Evolutionary conservation across 2,113 vertebrate species (phyloP).

Genomic region (Scortum barcoo): DNA sequence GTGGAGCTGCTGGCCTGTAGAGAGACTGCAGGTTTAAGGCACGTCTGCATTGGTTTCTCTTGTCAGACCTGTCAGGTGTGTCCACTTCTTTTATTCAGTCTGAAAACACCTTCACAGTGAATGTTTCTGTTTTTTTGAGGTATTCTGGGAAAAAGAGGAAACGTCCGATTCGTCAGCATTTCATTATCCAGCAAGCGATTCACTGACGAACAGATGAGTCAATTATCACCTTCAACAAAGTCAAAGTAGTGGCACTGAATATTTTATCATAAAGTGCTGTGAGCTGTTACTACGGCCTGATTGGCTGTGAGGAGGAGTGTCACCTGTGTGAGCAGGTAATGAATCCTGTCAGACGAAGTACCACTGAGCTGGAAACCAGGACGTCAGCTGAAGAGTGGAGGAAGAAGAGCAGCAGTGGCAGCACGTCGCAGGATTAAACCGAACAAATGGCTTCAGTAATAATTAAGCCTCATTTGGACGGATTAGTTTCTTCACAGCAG

Average conservation of each 20-base stretch:
- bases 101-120: no score
- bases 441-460: constrained; percentile 20
- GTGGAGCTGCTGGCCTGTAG: no score
- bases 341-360: neutral
- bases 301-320: neutral
- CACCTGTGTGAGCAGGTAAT: neutral
- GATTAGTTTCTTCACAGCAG: constrained; percentile 43
- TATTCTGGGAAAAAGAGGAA: no score
- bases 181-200: no score
- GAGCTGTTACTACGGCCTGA: neutral
- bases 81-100: no score
- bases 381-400: neutral
- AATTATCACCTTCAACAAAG: neutral
- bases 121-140: no score
- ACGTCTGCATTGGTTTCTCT: no score
- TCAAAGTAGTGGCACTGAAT: neutral
- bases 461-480: constrained; percentile 33
- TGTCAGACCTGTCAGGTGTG: no score
- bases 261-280: neutral
- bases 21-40: no score
- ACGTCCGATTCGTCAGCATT: no score
- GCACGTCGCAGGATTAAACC: constrained; percentile 19
- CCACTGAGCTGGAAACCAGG: neutral
- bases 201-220: neutral
- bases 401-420: neutral